A percentile compares a stretch with the other conserved stretches of the same genome.
These are phyloP conservation scores for Copsychus sechellarum DNA, from an alignment of 2,113 vertebrate genomes.

Conservation along the genomic window DNA sequence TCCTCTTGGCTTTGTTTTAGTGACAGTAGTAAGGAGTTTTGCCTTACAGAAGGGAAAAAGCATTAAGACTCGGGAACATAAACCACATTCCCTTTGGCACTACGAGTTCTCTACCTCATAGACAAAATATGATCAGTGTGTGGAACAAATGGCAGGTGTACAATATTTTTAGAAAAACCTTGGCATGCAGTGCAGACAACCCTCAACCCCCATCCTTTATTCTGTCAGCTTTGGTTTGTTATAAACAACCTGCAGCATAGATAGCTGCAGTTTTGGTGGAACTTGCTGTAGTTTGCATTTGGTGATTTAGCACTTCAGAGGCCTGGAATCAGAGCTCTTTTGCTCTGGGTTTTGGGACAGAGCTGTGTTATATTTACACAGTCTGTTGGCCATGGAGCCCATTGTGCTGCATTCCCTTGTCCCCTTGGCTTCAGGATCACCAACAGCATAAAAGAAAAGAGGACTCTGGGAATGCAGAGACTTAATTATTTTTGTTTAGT, in stretches of 20 bases:
- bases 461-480: not conserved
- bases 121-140: conserved; percentile 75
- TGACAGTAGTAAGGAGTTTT: conserved; percentile 42
- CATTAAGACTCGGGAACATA: conserved; percentile 60
- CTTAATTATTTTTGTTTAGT: not conserved
- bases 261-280: not conserved
- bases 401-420: not conserved
- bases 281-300: not conserved
- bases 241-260: not conserved
- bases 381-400: not conserved
- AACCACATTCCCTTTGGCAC: conserved; percentile 58
- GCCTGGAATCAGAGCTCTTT: not conserved
- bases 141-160: conserved; percentile 66
- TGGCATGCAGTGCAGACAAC: not conserved
- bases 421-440: not conserved
- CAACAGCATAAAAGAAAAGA: not conserved
- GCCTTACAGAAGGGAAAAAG: conserved; percentile 64
- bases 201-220: conserved; percentile 9
- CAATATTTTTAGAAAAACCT: conserved; percentile 78
- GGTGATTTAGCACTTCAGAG: not conserved
- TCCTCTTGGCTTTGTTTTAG: conserved; percentile 47
- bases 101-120: conserved; percentile 56
- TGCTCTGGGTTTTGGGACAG: not conserved
- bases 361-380: not conserved
- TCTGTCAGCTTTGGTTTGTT: not conserved